These are phyloP conservation scores for Aphelocoma californica DNA, from an alignment of 2,797 vertebrate species.

Conservation along the genomic window DNA sequence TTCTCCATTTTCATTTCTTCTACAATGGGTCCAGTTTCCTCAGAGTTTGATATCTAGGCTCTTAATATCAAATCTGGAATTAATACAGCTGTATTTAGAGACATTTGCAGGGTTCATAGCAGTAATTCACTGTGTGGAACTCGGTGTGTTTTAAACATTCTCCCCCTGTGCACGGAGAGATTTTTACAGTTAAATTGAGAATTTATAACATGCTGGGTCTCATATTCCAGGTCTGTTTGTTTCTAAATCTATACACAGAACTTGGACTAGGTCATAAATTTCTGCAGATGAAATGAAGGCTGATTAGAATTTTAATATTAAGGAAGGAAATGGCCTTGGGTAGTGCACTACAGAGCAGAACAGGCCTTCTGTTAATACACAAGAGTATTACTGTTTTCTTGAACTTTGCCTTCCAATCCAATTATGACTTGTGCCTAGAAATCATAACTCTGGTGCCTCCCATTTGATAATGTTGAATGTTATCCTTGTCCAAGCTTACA, in stretches of 20 bases:
- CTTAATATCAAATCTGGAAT: neutral
- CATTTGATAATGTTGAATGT: neutral
- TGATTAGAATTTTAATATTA: conserved; percentile 53
- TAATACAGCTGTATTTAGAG: neutral
- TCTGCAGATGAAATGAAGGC: conserved; percentile 38
- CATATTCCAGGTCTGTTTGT: neutral
- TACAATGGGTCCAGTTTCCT: neutral
- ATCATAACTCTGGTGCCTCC: conserved; percentile 33
- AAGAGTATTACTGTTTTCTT: conserved; percentile 49
- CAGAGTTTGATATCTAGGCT: neutral
- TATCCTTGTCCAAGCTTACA: neutral
- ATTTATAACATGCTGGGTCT: neutral
- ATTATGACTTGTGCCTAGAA: conserved; percentile 45
- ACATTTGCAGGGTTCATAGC: neutral
- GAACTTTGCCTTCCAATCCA: conserved; percentile 60
- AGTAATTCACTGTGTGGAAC: neutral
- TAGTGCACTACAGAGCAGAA: conserved; percentile 29
- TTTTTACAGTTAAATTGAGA: conserved; percentile 12
- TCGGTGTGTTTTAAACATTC: neutral
- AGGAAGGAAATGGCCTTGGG: conserved; percentile 65
- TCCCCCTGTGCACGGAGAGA: neutral
- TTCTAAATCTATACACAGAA: neutral
- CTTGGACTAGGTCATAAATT: neutral
- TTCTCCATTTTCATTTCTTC: neutral
- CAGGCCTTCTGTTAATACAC: conserved; percentile 45